phyloP scores from a whole-genome alignment of 2,888 invertebrate genomes.

The Scelioninae gen. 2 region DNA sequence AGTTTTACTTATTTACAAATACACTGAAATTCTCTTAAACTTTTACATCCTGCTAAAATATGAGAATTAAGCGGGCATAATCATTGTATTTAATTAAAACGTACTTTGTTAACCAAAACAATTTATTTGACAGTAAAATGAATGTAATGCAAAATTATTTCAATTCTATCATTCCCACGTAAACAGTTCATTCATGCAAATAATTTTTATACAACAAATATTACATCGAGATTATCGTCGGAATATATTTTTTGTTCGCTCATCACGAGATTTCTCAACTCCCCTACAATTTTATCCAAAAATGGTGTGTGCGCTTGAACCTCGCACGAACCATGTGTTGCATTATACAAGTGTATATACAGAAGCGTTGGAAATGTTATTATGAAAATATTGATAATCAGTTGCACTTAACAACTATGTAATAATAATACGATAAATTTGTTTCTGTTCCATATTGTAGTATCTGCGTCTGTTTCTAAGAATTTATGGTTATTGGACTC shows the following conservation, averaged over 20 bases:
- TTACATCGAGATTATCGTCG: conserved; percentile 20
- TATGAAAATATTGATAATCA: conserved; percentile 15
- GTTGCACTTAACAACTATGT: conserved; percentile 13
- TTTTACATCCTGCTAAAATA: too few species aligned
- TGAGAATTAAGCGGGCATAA: too few species aligned
- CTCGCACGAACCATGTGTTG: conserved; percentile 8
- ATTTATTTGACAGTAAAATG: conserved; percentile 4
- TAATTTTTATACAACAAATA: conserved; percentile 16
- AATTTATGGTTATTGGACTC: too few species aligned
- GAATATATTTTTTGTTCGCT: conserved; percentile 18
- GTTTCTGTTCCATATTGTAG: conserved; percentile 30
- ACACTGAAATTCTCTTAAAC: too few species aligned
- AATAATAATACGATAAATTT: conserved; percentile 23
- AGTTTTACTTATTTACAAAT: too few species aligned
- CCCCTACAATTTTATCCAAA: conserved; percentile 48
- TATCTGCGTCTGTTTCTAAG: too few species aligned
- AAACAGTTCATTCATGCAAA: conserved; percentile 20
- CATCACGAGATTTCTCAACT: conserved; percentile 44
- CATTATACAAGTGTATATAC: not conserved
- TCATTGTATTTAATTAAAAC: too few species aligned
- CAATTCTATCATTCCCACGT: not conserved
- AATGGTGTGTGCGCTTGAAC: conserved; percentile 45
- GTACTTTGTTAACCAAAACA: too few species aligned
- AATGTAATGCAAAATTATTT: not conserved
- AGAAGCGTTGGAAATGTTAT: conserved; percentile 3